phyloP scores from a whole-genome alignment of 2,113 vertebrate species.

The Nematolebias whitei region DNA sequence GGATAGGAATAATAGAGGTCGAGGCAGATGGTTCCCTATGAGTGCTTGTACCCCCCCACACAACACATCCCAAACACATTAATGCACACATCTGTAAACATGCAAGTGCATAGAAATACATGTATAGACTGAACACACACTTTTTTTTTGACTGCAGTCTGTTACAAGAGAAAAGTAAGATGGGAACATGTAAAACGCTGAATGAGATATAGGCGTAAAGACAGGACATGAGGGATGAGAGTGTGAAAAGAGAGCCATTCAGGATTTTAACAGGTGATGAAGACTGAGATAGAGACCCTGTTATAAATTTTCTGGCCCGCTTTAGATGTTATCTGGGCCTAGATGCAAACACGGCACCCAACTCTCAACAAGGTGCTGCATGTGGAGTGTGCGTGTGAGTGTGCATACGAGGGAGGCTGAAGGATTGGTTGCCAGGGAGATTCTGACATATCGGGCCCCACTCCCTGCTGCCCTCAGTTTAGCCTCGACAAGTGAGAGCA shows the following conservation, averaged over 20 bases:
- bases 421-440: conserved; percentile 80
- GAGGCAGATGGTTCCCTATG: conserved; percentile 35
- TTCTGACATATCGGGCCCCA: conserved; percentile 80
- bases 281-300: conserved; percentile 19
- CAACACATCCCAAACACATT: conserved; percentile 33
- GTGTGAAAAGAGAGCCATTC: conserved; percentile 37
- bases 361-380: conserved; percentile 48
- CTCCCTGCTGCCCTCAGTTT: conserved; percentile 83
- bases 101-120: not conserved
- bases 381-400: conserved; percentile 39
- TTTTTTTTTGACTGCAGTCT: too few relatives aligned
- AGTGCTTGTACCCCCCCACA: conserved; percentile 55
- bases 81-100: conserved; percentile 35
- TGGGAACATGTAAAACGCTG: conserved; percentile 17
- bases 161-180: conserved; percentile 12
- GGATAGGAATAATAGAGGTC: conserved; percentile 64
- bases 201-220: conserved; percentile 2
- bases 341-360: conserved; percentile 62
- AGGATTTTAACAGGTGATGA: conserved; percentile 48
- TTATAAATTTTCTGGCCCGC: conserved; percentile 49
- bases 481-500: conserved; percentile 78
- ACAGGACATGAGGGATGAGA: conserved; percentile 9
- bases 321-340: conserved; percentile 70
- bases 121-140: conserved; percentile 13
- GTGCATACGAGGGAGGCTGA: conserved; percentile 70